Percentiles rank a stretch among this genome's conserved stretches.
Evolutionary conservation across 2,888 invertebrate genomes (phyloP).

Genomic region (Agrochola litura): DNA sequence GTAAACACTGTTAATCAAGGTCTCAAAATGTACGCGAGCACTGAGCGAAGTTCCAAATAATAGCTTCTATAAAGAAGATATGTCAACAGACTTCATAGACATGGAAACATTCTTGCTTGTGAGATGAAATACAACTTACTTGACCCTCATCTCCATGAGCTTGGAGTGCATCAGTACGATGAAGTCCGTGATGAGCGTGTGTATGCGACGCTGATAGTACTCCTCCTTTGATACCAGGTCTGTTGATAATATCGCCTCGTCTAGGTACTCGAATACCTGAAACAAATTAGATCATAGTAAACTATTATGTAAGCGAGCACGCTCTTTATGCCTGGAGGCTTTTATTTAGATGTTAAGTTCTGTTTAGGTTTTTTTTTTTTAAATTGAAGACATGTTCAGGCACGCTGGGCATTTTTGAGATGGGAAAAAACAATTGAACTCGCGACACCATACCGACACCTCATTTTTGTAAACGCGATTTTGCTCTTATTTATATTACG

Average conservation of each 20-base stretch:
- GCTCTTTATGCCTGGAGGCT: too few species aligned
- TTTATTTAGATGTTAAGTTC: too few species aligned
- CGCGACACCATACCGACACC: too few species aligned
- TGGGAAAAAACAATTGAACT: too few species aligned
- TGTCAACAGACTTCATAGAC: background rate
- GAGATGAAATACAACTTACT: conserved; percentile 76
- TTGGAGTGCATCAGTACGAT: conserved; percentile 98
- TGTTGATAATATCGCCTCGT: conserved; percentile 93
- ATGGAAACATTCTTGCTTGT: background rate
- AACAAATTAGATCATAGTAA: conserved; percentile 46
- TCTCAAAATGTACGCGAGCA: background rate
- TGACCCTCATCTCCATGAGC: conserved; percentile 89
- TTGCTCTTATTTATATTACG: too few species aligned
- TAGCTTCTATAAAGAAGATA: too few species aligned
- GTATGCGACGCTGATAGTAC: conserved; percentile 95
- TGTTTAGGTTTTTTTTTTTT: too few species aligned
- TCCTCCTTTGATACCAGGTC: conserved; percentile 93
- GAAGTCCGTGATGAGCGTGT: conserved; percentile 97
- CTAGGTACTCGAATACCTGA: conserved; percentile 94
- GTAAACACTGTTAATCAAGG: background rate
- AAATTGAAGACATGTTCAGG: too few species aligned
- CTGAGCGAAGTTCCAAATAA: too few species aligned
- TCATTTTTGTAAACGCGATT: too few species aligned
- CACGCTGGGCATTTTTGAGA: too few species aligned
- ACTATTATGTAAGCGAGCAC: too few species aligned